phyloP scores from a whole-genome alignment of 53 echinoderm and acorn worm genomes.

The Astropecten irregularis region DNA sequence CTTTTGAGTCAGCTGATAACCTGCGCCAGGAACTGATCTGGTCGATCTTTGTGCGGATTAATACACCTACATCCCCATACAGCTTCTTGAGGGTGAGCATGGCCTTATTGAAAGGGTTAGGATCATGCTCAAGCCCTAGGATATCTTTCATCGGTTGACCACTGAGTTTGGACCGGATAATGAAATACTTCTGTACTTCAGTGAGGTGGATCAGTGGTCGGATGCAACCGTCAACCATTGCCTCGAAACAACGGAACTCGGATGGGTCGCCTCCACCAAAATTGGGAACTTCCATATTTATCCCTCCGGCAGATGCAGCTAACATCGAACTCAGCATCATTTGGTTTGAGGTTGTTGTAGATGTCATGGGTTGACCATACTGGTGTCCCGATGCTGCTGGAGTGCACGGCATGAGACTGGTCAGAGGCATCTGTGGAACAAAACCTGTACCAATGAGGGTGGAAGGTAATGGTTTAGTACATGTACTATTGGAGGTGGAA shows the following conservation, averaged over 20 bases:
- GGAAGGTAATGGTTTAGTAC: no score
- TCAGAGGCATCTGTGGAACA: no score
- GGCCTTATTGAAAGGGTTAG: background rate
- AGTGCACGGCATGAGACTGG: no score
- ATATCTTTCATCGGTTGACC: background rate
- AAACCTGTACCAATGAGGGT: no score
- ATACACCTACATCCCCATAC: background rate
- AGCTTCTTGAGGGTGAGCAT: background rate
- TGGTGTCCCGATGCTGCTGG: no score
- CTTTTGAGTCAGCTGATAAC: background rate
- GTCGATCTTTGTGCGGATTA: background rate
- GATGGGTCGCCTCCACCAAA: conserved; percentile 15
- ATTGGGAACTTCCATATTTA: no score
- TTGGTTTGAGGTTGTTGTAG: background rate
- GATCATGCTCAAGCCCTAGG: background rate
- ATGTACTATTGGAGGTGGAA: no score
- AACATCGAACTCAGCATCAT: conserved; percentile 27
- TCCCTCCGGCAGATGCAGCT: conserved; percentile 4
- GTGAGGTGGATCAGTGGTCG: conserved; percentile 3
- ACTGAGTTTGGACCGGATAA: conserved; percentile 1
- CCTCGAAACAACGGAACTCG: conserved; percentile 8
- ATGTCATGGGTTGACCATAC: background rate
- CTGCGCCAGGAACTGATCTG: background rate
- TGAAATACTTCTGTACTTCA: conserved; percentile 1
- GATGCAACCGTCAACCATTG: conserved; percentile 11